Conservation (phyloP, 2,888 invertebrate genomes). For the Athetis lepigone region DNA sequence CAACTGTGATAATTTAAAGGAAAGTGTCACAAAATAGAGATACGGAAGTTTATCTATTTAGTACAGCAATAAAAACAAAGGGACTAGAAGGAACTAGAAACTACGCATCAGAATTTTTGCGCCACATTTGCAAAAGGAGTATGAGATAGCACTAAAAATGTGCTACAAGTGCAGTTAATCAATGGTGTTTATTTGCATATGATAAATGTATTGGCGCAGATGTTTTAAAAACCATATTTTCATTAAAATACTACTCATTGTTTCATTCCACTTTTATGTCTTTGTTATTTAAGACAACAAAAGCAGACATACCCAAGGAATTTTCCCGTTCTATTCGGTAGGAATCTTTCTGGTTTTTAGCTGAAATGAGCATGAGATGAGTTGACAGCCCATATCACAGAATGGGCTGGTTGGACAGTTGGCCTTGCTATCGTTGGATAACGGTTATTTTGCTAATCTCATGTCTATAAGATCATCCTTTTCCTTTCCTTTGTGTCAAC, state of each 20-base stretch:
- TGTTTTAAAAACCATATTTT: neutral
- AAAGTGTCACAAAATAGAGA: conserved; percentile 19
- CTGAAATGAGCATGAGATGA: neutral
- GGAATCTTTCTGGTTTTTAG: neutral
- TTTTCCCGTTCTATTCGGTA: neutral
- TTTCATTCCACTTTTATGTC: neutral
- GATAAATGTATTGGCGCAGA: neutral
- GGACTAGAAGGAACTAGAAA: conserved; percentile 7
- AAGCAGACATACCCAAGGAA: neutral
- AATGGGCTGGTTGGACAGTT: too few species aligned
- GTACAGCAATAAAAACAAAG: conserved; percentile 32
- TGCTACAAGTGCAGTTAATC: neutral
- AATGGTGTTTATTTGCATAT: conserved; percentile 3
- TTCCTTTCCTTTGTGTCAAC: conserved; percentile 14
- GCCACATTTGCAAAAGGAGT: neutral
- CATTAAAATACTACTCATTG: conserved; percentile 1
- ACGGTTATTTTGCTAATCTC: neutral
- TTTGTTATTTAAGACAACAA: conserved; percentile 9
- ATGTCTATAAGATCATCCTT: neutral
- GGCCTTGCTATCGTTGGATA: neutral
- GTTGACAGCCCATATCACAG: too few species aligned
- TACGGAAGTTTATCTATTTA: conserved; percentile 40
- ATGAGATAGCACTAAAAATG: conserved; percentile 3
- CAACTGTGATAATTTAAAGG: conserved; percentile 5
- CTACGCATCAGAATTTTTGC: conserved; percentile 21